phyloP scores from a whole-genome alignment of 2,113 vertebrate species.

The Uropsilus gracilis region DNA sequence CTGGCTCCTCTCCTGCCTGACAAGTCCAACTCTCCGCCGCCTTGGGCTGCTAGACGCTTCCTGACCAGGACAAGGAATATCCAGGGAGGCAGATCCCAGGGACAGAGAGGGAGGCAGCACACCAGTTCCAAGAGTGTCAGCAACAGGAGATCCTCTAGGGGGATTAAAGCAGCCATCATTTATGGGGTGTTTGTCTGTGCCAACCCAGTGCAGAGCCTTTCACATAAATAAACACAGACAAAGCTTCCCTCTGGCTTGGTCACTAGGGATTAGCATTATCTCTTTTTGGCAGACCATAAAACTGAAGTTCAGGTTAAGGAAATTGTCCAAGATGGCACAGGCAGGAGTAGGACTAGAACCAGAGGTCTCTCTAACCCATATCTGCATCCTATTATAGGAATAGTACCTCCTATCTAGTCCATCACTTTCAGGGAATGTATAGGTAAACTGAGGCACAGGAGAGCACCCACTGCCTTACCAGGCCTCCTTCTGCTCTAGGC shows the following conservation, averaged over 20 bases:
- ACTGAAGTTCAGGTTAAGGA: not conserved
- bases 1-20: not conserved
- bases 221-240: not conserved
- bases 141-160: not conserved
- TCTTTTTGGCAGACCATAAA: not conserved
- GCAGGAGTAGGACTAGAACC: not conserved
- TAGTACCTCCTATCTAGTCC: no score
- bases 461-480: not conserved
- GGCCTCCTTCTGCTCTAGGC: not conserved
- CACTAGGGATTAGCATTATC: no score
- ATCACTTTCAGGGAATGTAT: not conserved
- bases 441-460: not conserved
- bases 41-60: not conserved
- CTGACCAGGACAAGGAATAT: not conserved
- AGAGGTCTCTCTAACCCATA: not conserved
- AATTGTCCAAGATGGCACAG: not conserved
- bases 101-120: conserved; percentile 2
- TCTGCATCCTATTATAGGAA: not conserved
- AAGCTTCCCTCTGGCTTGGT: not conserved
- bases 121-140: not conserved
- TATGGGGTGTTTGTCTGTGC: fast-evolving
- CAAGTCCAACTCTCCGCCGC: not conserved
- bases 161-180: not conserved
- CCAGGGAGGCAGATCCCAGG: not conserved
- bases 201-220: not conserved